These are phyloP conservation scores for Drosophila falleni DNA, from an alignment of 2,888 invertebrate genomes.

Conservation along the genomic window DNA sequence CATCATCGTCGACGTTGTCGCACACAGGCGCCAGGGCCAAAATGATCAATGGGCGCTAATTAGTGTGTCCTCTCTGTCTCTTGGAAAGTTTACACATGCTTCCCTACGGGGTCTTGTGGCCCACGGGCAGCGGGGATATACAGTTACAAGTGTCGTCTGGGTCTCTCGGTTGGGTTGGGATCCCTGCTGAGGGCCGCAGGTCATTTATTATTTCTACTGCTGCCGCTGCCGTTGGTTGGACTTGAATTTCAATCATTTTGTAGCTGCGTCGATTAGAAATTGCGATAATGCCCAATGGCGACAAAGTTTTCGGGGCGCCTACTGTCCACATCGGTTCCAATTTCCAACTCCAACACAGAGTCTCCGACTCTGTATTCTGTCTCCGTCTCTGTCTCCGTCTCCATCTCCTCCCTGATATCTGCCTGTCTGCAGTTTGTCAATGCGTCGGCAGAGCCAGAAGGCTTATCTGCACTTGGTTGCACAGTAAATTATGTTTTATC, in stretches of 20 bases:
- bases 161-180: conserved; percentile 34
- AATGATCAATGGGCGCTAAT: conserved; percentile 79
- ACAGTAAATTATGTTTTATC: conserved; percentile 81
- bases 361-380: not conserved
- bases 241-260: conserved; percentile 81
- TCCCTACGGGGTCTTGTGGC: conserved; percentile 34
- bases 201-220: conserved; percentile 69
- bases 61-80: conserved; percentile 74
- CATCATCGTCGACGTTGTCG: conserved; percentile 47
- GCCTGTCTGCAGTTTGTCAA: conserved; percentile 81
- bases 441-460: conserved; percentile 53
- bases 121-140: conserved; percentile 34
- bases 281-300: conserved; percentile 80
- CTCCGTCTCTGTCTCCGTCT: not conserved
- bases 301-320: conserved; percentile 68
- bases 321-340: conserved; percentile 24
- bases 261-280: conserved; percentile 76
- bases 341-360: not conserved
- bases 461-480: conserved; percentile 76
- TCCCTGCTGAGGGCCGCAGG: conserved; percentile 67
- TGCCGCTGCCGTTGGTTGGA: conserved; percentile 48
- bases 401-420: conserved; percentile 4
- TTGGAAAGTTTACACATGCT: conserved; percentile 76
- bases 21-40: conserved; percentile 68
- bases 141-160: conserved; percentile 69